Percentiles rank a stretch among this genome's conserved stretches.
Evolutionary conservation across 2,888 invertebrate genomes (phyloP).

Genomic region (Phyllotreta cruciferae): DNA sequence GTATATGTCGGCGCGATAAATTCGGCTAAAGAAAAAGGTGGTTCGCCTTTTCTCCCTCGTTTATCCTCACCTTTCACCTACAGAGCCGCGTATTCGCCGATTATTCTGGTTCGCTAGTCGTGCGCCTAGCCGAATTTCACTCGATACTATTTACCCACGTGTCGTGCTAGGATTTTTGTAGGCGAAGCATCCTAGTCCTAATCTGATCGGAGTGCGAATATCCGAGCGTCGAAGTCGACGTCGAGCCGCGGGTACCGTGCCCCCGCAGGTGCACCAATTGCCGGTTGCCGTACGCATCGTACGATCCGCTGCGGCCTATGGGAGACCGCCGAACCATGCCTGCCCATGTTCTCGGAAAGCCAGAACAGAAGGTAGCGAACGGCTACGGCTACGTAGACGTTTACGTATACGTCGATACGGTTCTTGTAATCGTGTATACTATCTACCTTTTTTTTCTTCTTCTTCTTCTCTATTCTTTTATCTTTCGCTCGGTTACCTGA

Average conservation of each 20-base stretch:
- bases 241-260: constrained; percentile 17
- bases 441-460: no score
- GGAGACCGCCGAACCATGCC: constrained; percentile 12
- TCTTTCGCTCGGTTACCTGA: no score
- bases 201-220: no score
- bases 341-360: constrained; percentile 18
- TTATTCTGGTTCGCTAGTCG: no score
- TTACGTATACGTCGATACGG: no score
- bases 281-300: not conserved
- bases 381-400: not conserved
- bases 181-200: constrained; percentile 7
- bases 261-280: constrained; percentile 19
- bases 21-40: no score
- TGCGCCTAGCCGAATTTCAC: not conserved
- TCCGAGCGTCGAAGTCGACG: not conserved
- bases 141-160: constrained; percentile 18
- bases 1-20: constrained; percentile 23
- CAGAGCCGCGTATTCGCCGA: not conserved
- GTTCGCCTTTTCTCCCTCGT: no score
- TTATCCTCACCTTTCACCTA: no score
- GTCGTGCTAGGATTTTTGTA: constrained; percentile 12
- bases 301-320: constrained; percentile 10
- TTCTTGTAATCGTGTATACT: no score
- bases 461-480: no score
- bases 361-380: not conserved